Base-by-base conservation (phyloP, 2,797 vertebrate genomes). In the Phoebastria nigripes region DNA sequence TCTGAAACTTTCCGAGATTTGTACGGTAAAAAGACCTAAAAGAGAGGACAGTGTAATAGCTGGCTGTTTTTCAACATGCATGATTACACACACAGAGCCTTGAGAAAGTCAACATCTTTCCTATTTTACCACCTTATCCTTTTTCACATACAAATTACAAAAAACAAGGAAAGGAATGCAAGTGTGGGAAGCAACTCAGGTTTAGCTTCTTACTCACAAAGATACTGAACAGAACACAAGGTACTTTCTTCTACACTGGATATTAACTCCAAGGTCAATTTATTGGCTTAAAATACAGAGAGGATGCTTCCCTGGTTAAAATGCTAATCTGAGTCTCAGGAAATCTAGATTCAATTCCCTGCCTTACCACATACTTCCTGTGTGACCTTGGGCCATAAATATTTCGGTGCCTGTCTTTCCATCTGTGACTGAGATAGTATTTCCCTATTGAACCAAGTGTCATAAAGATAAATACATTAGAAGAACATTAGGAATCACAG, bases 311-410 rank as follows among this genome's bases (percentile, higher is more conserved):
- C 89, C 86, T 95, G 66, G 92, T 96, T 96, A 84, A 94, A 95
- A 95, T 85, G 93, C 96, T 95, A 96, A 95, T 96, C 90, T 58
- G 71, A 90, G 86, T 93, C 83, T 96, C 93, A 96, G 93, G 96
- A 97, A 97, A 96, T 84, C 95, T 96, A 89, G 96, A 95, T 87
- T 96, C 96, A 95, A 97, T 97, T 97, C 96, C 94, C 86, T 95
- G 94, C 95, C 92, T 94, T 78, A 92, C 92, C 88, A 96, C 92
- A 93, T 77, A 95, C 93, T 96, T 96, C 93, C 96, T 93, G 92
- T 46, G 71, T 90, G 78, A 96, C 95, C 94, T 96, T 95, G 94
- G 96, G 91, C 94, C 96, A 96, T 96, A 96, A 97, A 95, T 96
- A 96, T 94, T 94, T 94, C 35, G 65, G 80, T 95, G 96, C 82